Conservation (phyloP, 1,140 invertebrate species). For the Formica exsecta region DNA sequence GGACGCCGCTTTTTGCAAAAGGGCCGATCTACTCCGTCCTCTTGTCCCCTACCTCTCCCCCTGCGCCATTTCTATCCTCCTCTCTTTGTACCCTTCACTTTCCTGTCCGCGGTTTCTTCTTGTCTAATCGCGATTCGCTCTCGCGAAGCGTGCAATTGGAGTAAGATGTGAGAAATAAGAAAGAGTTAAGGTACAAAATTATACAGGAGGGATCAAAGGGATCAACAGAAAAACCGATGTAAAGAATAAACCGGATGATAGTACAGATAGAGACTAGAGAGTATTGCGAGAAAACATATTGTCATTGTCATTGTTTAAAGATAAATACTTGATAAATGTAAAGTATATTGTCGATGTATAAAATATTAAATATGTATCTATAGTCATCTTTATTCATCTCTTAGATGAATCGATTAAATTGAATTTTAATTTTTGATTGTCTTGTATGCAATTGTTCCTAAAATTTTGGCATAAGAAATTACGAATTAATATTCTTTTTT, state of each 20-base stretch:
- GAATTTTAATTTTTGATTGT: not conserved
- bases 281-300: not conserved
- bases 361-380: not conserved
- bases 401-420: not conserved
- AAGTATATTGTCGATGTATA: not conserved
- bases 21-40: not conserved
- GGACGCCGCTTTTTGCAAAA: conserved; percentile 54
- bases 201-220: not conserved
- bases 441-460: not conserved
- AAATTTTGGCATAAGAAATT: not conserved
- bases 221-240: not conserved
- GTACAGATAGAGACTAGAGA: not conserved
- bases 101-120: not conserved
- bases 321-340: conserved; percentile 18
- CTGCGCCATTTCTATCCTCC: conserved; percentile 36
- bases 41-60: not conserved
- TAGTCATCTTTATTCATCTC: not conserved
- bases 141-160: not conserved
- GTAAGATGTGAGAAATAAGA: conserved; percentile 6
- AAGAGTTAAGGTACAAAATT: not conserved
- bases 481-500: conserved; percentile 16
- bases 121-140: conserved; percentile 11
- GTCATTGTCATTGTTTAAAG: not conserved
- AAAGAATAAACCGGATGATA: not conserved
- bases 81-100: conserved; percentile 5